These are phyloP conservation scores for human DNA, from an alignment of 2,113 vertebrate species.

Conservation along the genomic window DNA sequence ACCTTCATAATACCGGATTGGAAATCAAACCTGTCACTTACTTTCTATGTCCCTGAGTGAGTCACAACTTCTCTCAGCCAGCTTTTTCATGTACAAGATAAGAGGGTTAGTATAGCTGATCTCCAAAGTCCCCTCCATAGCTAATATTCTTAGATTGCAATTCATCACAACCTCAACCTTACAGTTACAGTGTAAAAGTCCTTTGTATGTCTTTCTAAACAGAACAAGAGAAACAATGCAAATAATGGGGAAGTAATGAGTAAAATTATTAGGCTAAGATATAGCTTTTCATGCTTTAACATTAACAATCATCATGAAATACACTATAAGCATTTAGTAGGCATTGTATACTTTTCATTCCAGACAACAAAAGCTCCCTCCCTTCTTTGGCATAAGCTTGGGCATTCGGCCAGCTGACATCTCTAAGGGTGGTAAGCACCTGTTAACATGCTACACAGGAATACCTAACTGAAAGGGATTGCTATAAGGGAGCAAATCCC, in stretches of 20 bases:
- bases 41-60: slow-evolving; percentile 21
- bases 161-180: slow-evolving; percentile 48
- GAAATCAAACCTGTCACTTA: slow-evolving; percentile 41
- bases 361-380: slow-evolving; percentile 9
- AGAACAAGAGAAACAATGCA: slow-evolving; percentile 33
- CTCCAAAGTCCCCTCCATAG: slow-evolving; percentile 31
- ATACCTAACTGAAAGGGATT: not conserved
- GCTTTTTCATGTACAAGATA: slow-evolving; percentile 21
- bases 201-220: slow-evolving; percentile 32
- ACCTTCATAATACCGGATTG: not conserved
- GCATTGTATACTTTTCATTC: slow-evolving; percentile 23
- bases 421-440: slow-evolving; percentile 21
- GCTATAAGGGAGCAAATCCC: not conserved
- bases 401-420: slow-evolving; percentile 12
- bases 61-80: slow-evolving; percentile 25
- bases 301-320: slow-evolving; percentile 53
- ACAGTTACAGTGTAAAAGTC: slow-evolving; percentile 31
- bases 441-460: not conserved
- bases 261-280: slow-evolving; percentile 46
- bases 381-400: slow-evolving; percentile 14
- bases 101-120: slow-evolving; percentile 20
- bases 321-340: not conserved
- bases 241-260: slow-evolving; percentile 50
- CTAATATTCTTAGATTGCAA: slow-evolving; percentile 47
- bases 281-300: slow-evolving; percentile 37